Conservation (phyloP, 1,140 invertebrate species). For the Ceratina calcarata region DNA sequence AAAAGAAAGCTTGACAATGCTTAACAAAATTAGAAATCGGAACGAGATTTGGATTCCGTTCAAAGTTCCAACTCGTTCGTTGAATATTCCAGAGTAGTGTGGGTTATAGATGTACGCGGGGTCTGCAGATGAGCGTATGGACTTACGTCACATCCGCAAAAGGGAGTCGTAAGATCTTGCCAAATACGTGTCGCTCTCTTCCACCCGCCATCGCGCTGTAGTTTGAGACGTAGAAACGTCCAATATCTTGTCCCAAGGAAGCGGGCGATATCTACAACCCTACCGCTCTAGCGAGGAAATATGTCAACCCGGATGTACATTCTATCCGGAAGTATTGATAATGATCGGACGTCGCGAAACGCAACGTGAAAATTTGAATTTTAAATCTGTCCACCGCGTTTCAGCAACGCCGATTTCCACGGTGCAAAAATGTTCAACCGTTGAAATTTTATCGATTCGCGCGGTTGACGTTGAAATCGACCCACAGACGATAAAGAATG, state of each 20-base stretch:
- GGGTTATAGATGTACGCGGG: not conserved
- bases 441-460: not conserved
- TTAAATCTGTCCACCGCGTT: not conserved
- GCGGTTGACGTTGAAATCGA: not conserved
- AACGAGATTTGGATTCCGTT: conserved; percentile 35
- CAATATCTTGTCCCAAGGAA: conserved; percentile 33
- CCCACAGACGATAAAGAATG: not conserved
- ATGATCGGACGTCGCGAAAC: conserved; percentile 12
- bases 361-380: conserved; percentile 18
- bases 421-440: no score
- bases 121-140: conserved; percentile 28
- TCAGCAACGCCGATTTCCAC: not conserved
- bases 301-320: conserved; percentile 27
- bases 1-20: not conserved
- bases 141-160: conserved; percentile 34
- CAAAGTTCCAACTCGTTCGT: conserved; percentile 39
- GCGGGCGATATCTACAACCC: not conserved
- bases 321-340: conserved; percentile 1
- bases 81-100: conserved; percentile 28
- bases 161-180: conserved; percentile 19
- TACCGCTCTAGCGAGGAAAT: not conserved
- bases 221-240: conserved; percentile 12
- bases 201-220: not conserved
- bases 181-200: conserved; percentile 21
- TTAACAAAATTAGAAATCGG: conserved; percentile 9